Base-by-base conservation (phyloP, 2,888 invertebrate genomes). In the Synergus japonicus region DNA sequence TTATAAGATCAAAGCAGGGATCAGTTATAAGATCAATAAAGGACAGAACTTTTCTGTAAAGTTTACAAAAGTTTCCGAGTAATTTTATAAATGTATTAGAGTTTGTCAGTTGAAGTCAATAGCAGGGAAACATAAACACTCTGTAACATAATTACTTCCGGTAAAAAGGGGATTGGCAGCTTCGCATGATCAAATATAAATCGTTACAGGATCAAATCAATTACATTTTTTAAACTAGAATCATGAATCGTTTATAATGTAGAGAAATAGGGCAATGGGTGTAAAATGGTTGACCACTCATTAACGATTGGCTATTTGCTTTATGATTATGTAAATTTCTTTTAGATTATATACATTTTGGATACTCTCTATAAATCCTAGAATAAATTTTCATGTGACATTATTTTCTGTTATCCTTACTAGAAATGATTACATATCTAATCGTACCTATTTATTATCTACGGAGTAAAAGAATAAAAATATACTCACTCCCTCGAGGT, bases 401-500 rank as follows among this genome's bases (percentile, higher is more conserved):
- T 60, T 29, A n/a, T 60, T 22, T 60, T 29, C 22, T 22, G 12
- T 10, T 60, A 22, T 60, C 22, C 1, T 60, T 22, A 29, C 22
- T 60, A 22, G 22, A 60, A 60, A 60, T 29, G 2, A 18, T 60
- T 60, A 46, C 10, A 9, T 46, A 22, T 22, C 18, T 60, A 60
- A 60, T 60, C 22, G 60, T 46, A 4, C 12, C 12, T 22, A 10
- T 22, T 22, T 12, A 60, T 60, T 60, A 60, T 54, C n/a, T 29
- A 60, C 18, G 13, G 13, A 29, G n/a, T 60, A 60, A 66, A 49
- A 41, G 15, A 54, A 49, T 60, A 29, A 13, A 78, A 49, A 76
- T 43, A 81, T 93, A 95, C 96, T 96, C 92, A 97, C 98, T 99
- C 93, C 97, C 98, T 90, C 97, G 95, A 78, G 99, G 99, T 81